phyloP scores from a whole-genome alignment of 2,797 vertebrate species.

The Chromobotia macracanthus region DNA sequence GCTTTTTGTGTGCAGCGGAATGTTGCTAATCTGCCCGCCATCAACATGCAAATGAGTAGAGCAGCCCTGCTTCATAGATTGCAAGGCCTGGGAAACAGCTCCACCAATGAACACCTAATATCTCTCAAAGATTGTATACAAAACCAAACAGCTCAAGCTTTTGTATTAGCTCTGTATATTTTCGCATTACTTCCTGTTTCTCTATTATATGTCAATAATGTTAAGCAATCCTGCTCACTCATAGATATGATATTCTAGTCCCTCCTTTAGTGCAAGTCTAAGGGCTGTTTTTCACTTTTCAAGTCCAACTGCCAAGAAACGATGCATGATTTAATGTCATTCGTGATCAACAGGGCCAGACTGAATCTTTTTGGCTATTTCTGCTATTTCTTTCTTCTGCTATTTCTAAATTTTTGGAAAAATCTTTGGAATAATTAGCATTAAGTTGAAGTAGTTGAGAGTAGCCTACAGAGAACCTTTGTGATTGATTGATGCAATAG shows the following conservation, averaged over 20 bases:
- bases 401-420: too few species aligned
- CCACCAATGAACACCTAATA: conserved; percentile 20
- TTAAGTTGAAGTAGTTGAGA: too few species aligned
- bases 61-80: conserved; percentile 41
- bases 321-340: too few species aligned
- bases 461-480: too few species aligned
- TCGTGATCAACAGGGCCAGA: too few species aligned
- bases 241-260: background rate
- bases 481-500: too few species aligned
- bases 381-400: too few species aligned
- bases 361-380: too few species aligned
- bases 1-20: conserved; percentile 96
- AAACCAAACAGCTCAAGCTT: background rate
- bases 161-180: background rate
- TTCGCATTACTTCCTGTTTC: background rate
- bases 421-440: too few species aligned
- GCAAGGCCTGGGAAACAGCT: conserved; percentile 55
- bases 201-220: background rate
- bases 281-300: background rate
- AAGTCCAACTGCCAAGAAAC: background rate
- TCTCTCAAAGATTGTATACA: background rate
- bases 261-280: background rate
- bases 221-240: background rate
- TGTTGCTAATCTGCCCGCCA: conserved; percentile 92
- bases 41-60: conserved; percentile 91